phyloP scores from a whole-genome alignment of 2,797 vertebrate genomes.

The Coendou prehensilis region DNA sequence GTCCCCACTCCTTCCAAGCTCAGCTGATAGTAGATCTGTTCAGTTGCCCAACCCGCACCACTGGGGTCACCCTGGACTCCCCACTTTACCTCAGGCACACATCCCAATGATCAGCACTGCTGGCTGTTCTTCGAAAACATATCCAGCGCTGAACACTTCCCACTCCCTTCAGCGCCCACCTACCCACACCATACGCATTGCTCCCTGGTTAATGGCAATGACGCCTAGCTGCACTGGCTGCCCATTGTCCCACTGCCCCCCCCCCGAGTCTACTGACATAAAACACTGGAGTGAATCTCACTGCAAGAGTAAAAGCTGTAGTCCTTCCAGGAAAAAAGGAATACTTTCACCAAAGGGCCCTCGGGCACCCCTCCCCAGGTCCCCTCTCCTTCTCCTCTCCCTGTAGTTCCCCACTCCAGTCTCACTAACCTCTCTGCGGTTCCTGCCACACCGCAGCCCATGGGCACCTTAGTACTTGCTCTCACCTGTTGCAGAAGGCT shows the following conservation, averaged over 20 bases:
- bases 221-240: not conserved
- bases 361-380: not conserved
- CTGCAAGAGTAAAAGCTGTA: not conserved
- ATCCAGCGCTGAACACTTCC: not conserved
- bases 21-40: not conserved
- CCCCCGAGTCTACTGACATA: not conserved
- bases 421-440: not conserved
- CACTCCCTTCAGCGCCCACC: not conserved
- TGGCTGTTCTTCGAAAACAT: not conserved
- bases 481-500: not conserved
- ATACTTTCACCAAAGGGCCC: not conserved
- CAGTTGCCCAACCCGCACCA: not conserved
- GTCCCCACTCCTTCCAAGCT: not conserved
- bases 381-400: not conserved
- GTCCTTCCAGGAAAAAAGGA: not conserved
- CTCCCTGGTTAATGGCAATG: not conserved
- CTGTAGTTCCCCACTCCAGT: not conserved
- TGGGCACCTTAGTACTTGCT: rapidly evolving
- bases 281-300: not conserved
- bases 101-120: not conserved
- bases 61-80: not conserved
- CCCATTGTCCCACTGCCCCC: not conserved
- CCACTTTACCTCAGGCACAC: not conserved
- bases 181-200: not conserved
- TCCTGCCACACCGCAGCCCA: not conserved